Evolutionary conservation across 2,888 invertebrate genomes (phyloP), one percentile per base, ranked within the genome.

Genomic region (Xanthia icteritia): DNA sequence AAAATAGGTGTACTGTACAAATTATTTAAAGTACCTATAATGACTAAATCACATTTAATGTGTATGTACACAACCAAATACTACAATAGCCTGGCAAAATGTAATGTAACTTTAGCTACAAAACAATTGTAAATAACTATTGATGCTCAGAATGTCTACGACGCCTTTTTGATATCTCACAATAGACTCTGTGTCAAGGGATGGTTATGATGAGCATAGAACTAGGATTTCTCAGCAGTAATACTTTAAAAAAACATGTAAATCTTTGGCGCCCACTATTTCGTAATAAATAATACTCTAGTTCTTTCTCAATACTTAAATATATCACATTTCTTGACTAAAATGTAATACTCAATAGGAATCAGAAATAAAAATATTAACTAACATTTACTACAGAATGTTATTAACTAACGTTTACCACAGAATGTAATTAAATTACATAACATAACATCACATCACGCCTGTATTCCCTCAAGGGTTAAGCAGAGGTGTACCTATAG

Each of bases 301-400:
- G 54, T 65, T 15, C 66, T 27, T 74, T 73, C 20, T 54, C 73
- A 80, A 73, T 79, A 80, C 68, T 79, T 54, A 60, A 83, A 73
- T 81, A 81, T 79, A 89, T 89, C 88, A 88, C 89, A 76, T 77
- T 70, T 58, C 58, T 71, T 79, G 80, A 89, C 88, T 88, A 83
- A 83, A 82, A 76, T 76, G 23, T 82, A 83, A 78, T 82, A 81
- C 72, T 78, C 66, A 80, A 81, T 83, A 88, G 87, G 86, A 86
- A 88, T 83, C 75, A 64, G 11, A 73, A 81, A 78, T 81, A 42
- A 75, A 81, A 81, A 73, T 70, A 76, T 48, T 20, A 73, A 39
- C 60, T 73, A 74, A 73, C 17, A 36, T 63, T 72, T 68, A 54
- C 51, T 67, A 77, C n/a, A 66, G 27, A 56, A 76, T 65, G 51